Conservation (phyloP, 2,797 vertebrate genomes). For the Gobio occitaniae region DNA sequence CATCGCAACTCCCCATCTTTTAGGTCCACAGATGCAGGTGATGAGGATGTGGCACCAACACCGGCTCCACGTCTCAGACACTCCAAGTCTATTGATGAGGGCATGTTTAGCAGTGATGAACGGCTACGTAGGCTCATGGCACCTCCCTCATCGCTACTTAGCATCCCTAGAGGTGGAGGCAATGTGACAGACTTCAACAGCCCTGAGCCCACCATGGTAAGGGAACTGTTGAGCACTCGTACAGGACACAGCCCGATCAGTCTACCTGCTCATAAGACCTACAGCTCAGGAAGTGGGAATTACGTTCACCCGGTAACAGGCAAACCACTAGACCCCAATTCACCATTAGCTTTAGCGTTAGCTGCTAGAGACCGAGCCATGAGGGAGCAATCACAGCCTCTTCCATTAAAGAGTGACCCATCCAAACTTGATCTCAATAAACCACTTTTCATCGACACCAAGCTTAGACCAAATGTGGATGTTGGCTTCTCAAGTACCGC, state of each 20-base stretch:
- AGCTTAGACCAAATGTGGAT: constrained; percentile 83
- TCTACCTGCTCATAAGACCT: constrained; percentile 70
- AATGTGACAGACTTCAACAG: constrained; percentile 79
- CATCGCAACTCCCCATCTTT: constrained; percentile 88
- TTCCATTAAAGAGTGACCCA: constrained; percentile 65
- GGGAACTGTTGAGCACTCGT: constrained; percentile 73
- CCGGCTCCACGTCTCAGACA: constrained; percentile 78
- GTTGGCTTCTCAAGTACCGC: constrained; percentile 76
- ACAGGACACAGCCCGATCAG: constrained; percentile 80
- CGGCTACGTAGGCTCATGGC: constrained; percentile 75
- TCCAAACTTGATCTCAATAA: constrained; percentile 88
- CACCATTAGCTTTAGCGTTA: constrained; percentile 86
- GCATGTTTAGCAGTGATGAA: constrained; percentile 80
- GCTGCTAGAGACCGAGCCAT: constrained; percentile 88
- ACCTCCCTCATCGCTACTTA: constrained; percentile 72
- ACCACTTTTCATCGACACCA: constrained; percentile 89
- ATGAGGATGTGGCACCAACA: constrained; percentile 80
- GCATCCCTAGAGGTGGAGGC: constrained; percentile 71
- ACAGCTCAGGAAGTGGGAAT: constrained; percentile 71
- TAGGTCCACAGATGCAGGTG: constrained; percentile 87
- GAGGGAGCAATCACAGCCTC: constrained; percentile 84
- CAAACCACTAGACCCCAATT: constrained; percentile 87
- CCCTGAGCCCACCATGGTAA: constrained; percentile 72
- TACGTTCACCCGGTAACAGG: constrained; percentile 89
- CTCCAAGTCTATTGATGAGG: constrained; percentile 84